These are phyloP conservation scores for Lasioglossum leucozonium DNA, from an alignment of 2,888 invertebrate species.

Conservation along the genomic window DNA sequence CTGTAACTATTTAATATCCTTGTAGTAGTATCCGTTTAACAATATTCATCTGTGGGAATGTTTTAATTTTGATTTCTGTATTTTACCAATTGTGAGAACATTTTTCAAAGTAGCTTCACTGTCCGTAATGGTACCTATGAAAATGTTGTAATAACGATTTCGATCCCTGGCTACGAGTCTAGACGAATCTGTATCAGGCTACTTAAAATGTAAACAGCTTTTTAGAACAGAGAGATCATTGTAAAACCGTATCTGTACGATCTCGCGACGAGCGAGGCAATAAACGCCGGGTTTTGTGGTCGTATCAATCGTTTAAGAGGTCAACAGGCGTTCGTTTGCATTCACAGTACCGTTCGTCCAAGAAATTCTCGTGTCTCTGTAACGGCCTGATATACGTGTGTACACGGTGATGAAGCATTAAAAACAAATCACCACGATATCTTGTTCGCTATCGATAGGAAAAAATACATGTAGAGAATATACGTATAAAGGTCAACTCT, in stretches of 20 bases:
- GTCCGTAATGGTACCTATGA: neutral
- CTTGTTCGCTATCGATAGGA: neutral
- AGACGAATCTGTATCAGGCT: slow-evolving; percentile 31
- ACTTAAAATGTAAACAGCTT: slow-evolving; percentile 39
- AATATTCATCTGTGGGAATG: neutral
- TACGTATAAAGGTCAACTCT: neutral
- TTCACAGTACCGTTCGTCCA: neutral
- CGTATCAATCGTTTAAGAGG: slow-evolving; percentile 16
- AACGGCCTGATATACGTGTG: slow-evolving; percentile 73
- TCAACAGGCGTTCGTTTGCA: slow-evolving; percentile 20
- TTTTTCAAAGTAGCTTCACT: neutral
- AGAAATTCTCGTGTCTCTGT: slow-evolving; percentile 8
- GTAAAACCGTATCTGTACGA: slow-evolving; percentile 16
- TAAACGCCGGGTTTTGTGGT: neutral
- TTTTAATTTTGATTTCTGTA: neutral
- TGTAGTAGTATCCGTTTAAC: neutral
- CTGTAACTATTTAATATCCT: neutral
- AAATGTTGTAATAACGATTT: neutral
- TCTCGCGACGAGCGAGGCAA: neutral
- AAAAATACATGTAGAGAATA: neutral
- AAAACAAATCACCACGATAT: neutral
- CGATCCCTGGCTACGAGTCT: neutral
- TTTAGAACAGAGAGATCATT: slow-evolving; percentile 22
- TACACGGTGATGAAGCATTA: slow-evolving; percentile 1
- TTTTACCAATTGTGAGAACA: neutral